Conservation (phyloP, 1,140 invertebrate genomes). For the Lepeophtheirus salmonis region DNA sequence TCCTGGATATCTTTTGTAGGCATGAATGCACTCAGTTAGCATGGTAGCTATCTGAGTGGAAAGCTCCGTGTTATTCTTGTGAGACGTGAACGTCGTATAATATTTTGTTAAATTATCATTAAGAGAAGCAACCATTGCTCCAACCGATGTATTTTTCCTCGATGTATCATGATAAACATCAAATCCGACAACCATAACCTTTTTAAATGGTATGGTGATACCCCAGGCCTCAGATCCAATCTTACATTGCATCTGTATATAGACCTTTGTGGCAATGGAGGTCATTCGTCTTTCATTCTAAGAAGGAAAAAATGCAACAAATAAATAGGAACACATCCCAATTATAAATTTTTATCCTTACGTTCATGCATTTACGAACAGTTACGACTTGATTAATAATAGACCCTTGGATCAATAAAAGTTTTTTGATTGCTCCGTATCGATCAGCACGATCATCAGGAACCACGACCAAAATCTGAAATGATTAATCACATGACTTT, state of each 20-base stretch:
- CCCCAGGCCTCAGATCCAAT: conserved; percentile 38
- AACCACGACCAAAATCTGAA: conserved; percentile 22
- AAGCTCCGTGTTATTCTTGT: conserved; percentile 23
- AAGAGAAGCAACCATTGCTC: conserved; percentile 29
- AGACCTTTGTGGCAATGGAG: conserved; percentile 61
- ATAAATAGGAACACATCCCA: no score
- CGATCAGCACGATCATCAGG: conserved; percentile 20
- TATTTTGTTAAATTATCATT: not conserved
- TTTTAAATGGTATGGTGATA: conserved; percentile 29
- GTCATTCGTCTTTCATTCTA: conserved; percentile 31
- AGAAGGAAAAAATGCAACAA: not conserved
- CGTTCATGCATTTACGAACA: conserved; percentile 30
- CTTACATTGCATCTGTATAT: conserved; percentile 39
- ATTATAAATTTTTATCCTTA: not conserved
- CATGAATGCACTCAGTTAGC: not conserved
- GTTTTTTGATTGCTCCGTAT: conserved; percentile 34
- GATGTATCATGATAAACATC: conserved; percentile 33
- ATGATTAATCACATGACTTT: not conserved
- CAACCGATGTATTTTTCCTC: conserved; percentile 24
- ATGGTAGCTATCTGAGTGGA: conserved; percentile 11
- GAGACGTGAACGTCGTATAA: conserved; percentile 21
- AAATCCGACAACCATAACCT: conserved; percentile 22
- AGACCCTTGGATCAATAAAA: conserved; percentile 27
- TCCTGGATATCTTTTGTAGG: conserved; percentile 27
- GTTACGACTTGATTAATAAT: conserved; percentile 45